Base-by-base conservation (phyloP, 2,888 invertebrate genomes). In the Xestobium rufovillosum region DNA sequence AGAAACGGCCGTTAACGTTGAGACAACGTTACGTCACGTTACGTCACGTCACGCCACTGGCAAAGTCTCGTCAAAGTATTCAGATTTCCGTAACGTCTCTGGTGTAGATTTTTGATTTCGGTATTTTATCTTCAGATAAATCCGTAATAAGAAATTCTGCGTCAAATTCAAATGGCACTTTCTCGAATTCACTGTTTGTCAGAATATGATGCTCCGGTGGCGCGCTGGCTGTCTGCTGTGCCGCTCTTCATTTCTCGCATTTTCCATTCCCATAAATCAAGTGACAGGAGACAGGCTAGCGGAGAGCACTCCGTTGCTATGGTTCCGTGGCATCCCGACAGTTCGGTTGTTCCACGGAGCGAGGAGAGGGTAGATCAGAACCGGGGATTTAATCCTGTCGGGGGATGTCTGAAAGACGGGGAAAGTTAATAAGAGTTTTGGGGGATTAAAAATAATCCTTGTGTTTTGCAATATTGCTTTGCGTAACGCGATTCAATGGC, bases 211-310 rank as follows among this genome's bases (percentile, higher is more conserved):
- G 47, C 49, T 52, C 48, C 45, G 48, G 42, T 45, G 44, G 42
- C 42, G 39, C 39, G 50, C 47, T n/a, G 43, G 52, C 59, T 57
- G 61, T 61, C 61, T 61, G 60, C 60, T 60, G 60, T 62, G 64
- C 63, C 60, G 63, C 65, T 67, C 67, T 67, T 67, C 67, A 67
- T 67, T 66, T 67, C 67, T 67, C 66, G 65, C 67, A 66, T 67
- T 67, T 66, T 66, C 66, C 65, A 66, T 65, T 63, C 63, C 66
- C 63, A 65, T 67, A 67, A 67, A 67, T 67, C 67, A 67, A 64
- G 65, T 58, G 66, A 67, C 67, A 67, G 65, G 66, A 67, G 67
- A 67, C 67, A 66, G 65, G 61, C 63, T 54, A 61, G 64, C 63
- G 59, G 59, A 56, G 61, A 61, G 64, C 65, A 61, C 63, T 63